These are phyloP conservation scores for Caenorhabditis wallacei DNA, from an alignment of 2,888 invertebrate genomes.

Conservation along the genomic window DNA sequence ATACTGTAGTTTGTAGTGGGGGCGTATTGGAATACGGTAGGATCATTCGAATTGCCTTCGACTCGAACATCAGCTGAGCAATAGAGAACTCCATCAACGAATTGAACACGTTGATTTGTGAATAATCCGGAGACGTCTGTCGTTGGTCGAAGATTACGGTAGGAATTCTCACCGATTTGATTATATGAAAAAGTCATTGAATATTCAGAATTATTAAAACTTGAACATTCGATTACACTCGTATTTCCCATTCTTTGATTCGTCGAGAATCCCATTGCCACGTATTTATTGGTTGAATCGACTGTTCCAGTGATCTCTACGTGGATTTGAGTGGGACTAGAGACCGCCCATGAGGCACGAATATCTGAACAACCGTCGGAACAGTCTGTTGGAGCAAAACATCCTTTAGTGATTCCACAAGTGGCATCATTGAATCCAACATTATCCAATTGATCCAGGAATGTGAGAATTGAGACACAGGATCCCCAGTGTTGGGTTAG, in stretches of 20 bases:
- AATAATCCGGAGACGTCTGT: slow-evolving; percentile 21
- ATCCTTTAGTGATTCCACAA: slow-evolving; percentile 50
- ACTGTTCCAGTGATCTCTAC: slow-evolving; percentile 53
- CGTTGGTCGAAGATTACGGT: slow-evolving; percentile 41
- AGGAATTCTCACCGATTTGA: not conserved
- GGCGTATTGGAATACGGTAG: slow-evolving; percentile 48
- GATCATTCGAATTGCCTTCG: slow-evolving; percentile 46
- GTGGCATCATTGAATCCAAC: slow-evolving; percentile 35
- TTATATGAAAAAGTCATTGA: slow-evolving; percentile 55
- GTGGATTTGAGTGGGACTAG: slow-evolving; percentile 18
- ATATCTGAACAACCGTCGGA: slow-evolving; percentile 42
- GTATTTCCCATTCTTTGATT: slow-evolving; percentile 51
- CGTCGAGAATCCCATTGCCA: slow-evolving; percentile 64
- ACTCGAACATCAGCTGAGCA: slow-evolving; percentile 62
- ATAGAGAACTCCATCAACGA: slow-evolving; percentile 59
- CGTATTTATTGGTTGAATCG: slow-evolving; percentile 18
- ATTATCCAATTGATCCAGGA: slow-evolving; percentile 44
- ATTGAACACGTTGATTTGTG: slow-evolving; percentile 32
- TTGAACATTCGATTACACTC: slow-evolving; percentile 62
- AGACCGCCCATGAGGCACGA: slow-evolving; percentile 38
- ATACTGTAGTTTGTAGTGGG: slow-evolving; percentile 39
- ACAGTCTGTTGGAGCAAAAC: slow-evolving; percentile 53
- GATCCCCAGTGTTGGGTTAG: slow-evolving; percentile 52
- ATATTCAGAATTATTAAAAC: slow-evolving; percentile 17
- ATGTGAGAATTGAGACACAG: slow-evolving; percentile 26